These are phyloP conservation scores for Catostomus latipinnis DNA, from an alignment of 2,797 vertebrate species.

Conservation along the genomic window DNA sequence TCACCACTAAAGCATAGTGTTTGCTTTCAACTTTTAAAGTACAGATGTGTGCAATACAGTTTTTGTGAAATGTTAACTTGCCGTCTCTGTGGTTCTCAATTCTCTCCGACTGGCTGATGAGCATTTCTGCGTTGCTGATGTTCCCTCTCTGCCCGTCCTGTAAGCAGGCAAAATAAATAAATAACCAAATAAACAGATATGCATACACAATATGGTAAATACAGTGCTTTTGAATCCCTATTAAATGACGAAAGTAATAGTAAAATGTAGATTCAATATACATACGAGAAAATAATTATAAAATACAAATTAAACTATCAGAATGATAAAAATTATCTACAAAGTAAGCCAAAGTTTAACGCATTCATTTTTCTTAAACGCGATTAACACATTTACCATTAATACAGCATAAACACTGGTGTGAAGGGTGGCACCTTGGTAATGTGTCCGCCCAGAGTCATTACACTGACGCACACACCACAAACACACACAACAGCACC, in stretches of 20 bases:
- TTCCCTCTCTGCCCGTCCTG: slow-evolving; percentile 30
- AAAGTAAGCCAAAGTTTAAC: too few relatives aligned
- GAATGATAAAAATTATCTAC: not conserved
- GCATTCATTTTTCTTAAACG: too few relatives aligned
- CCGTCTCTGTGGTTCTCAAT: slow-evolving; percentile 40
- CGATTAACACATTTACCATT: too few relatives aligned
- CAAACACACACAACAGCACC: too few relatives aligned
- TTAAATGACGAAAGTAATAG: not conserved
- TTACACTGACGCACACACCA: too few relatives aligned
- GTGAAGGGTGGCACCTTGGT: too few relatives aligned
- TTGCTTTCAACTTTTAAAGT: too few relatives aligned
- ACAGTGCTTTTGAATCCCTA: not conserved
- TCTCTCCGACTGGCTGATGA: slow-evolving; percentile 22
- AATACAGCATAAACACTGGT: too few relatives aligned
- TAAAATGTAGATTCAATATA: too few relatives aligned
- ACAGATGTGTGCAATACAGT: not conserved
- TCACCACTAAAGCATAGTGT: too few relatives aligned
- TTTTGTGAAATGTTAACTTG: slow-evolving; percentile 29
- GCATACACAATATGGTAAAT: not conserved
- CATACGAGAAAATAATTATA: not conserved
- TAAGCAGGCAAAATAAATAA: not conserved
- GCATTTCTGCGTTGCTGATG: slow-evolving; percentile 38
- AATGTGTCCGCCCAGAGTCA: too few relatives aligned
- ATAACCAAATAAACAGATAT: not conserved
- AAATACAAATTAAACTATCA: not conserved